Evolutionary conservation across 2,113 vertebrate genomes (phyloP).

Genomic region (Chloebia gouldiae): DNA sequence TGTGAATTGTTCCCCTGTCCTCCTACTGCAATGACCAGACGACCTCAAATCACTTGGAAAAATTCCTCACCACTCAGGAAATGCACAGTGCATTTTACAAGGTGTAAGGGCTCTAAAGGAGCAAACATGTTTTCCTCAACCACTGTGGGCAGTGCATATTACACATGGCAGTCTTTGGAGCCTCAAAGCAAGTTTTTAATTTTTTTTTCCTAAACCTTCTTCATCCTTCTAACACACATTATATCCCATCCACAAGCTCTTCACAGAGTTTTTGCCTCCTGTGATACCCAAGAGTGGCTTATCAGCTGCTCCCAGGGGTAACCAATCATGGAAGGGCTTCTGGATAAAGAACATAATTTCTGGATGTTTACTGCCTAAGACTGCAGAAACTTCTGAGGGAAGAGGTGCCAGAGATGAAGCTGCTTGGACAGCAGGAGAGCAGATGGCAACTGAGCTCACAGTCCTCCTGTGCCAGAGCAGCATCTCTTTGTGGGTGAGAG

Average conservation of each 20-base stretch:
- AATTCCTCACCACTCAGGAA: background rate
- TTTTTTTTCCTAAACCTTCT: background rate
- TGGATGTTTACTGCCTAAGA: background rate
- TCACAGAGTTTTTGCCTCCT: background rate
- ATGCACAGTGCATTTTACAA: fast-evolving
- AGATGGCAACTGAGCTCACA: background rate
- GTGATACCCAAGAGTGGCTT: background rate
- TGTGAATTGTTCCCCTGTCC: background rate
- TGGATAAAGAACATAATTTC: background rate
- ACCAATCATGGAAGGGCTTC: background rate
- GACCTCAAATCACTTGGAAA: background rate
- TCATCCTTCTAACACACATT: background rate
- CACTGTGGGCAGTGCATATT: background rate
- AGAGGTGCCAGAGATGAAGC: background rate
- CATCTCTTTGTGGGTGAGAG: constrained; percentile 14
- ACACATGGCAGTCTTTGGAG: background rate
- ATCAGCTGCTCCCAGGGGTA: background rate
- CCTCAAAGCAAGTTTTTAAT: background rate
- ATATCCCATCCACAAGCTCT: background rate
- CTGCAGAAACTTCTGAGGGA: background rate
- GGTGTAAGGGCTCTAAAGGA: background rate
- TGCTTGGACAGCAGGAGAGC: background rate
- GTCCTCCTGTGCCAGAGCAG: background rate
- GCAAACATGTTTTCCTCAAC: background rate
- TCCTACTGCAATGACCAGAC: background rate